These are phyloP conservation scores for Neotoma lepida DNA, from an alignment of 2,113 vertebrate species.

Conservation along the genomic window DNA sequence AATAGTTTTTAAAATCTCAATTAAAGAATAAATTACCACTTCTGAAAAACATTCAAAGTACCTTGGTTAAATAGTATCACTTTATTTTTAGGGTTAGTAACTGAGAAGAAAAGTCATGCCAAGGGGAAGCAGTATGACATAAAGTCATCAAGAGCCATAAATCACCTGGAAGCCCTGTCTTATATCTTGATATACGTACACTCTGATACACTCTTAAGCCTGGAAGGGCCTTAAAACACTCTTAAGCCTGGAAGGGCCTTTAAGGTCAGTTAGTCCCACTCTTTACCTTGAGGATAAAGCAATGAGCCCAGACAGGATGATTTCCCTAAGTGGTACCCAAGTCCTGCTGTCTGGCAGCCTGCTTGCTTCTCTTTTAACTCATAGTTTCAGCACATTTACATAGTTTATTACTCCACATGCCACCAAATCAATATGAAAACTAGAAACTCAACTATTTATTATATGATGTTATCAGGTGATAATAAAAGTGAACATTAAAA, in stretches of 20 bases:
- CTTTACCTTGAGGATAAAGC: neutral
- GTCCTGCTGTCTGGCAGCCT: neutral
- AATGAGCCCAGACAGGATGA: slow-evolving; percentile 14
- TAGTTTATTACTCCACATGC: neutral
- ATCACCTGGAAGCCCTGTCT: neutral
- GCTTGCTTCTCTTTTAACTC: neutral
- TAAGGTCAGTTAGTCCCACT: slow-evolving; percentile 39
- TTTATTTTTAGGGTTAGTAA: slow-evolving; percentile 23
- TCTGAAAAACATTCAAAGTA: slow-evolving; percentile 52
- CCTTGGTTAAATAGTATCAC: slow-evolving; percentile 22
- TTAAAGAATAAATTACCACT: slow-evolving; percentile 28
- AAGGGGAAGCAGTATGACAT: slow-evolving; percentile 35
- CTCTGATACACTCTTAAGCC: slow-evolving; percentile 29
- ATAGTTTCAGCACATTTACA: slow-evolving; percentile 14
- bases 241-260: slow-evolving; percentile 10
- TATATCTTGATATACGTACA: slow-evolving; percentile 23
- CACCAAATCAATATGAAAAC: slow-evolving; percentile 55
- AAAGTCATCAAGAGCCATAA: slow-evolving; percentile 44
- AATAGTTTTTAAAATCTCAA: slow-evolving; percentile 41
- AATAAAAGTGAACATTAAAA: slow-evolving; percentile 52
- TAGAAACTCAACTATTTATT: neutral
- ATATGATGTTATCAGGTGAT: neutral
- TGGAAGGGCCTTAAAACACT: slow-evolving; percentile 6
- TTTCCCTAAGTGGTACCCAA: slow-evolving; percentile 19
- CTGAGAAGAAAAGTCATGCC: slow-evolving; percentile 9